Evolutionary conservation across 2,888 invertebrate genomes (phyloP).

Genomic region (Synanthedon andrenaeformis): DNA sequence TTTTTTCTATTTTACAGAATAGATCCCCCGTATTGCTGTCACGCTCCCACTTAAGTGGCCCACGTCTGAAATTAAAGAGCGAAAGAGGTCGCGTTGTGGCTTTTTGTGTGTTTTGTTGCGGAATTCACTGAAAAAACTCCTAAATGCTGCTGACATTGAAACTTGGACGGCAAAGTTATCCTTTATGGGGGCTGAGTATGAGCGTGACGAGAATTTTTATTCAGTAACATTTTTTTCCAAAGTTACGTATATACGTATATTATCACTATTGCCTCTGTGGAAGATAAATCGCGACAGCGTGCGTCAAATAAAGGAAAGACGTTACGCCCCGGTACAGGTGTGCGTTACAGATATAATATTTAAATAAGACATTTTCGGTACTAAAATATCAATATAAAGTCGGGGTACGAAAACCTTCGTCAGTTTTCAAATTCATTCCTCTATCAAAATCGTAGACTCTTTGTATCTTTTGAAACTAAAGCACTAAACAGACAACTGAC

Average conservation of each 20-base stretch:
- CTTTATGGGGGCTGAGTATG: slow-evolving; percentile 42
- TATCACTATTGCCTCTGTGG: neutral
- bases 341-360: neutral
- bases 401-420: no score
- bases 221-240: slow-evolving; percentile 28
- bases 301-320: neutral
- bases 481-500: no score
- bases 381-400: no score
- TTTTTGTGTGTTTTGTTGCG: slow-evolving; percentile 28
- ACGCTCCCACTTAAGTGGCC: slow-evolving; percentile 33
- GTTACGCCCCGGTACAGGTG: neutral
- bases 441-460: no score
- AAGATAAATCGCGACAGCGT: neutral
- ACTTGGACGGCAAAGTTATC: slow-evolving; percentile 25
- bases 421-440: no score
- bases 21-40: slow-evolving; percentile 20
- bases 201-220: slow-evolving; percentile 47
- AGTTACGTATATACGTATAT: slow-evolving; percentile 7
- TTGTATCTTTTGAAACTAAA: no score
- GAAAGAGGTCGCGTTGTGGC: slow-evolving; percentile 28
- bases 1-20: slow-evolving; percentile 9
- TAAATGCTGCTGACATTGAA: slow-evolving; percentile 4
- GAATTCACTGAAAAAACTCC: slow-evolving; percentile 25
- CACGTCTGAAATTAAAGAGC: slow-evolving; percentile 54
- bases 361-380: neutral